Evolutionary conservation across 2,888 invertebrate genomes (phyloP).

Genomic region (Dynastes hyllus): DNA sequence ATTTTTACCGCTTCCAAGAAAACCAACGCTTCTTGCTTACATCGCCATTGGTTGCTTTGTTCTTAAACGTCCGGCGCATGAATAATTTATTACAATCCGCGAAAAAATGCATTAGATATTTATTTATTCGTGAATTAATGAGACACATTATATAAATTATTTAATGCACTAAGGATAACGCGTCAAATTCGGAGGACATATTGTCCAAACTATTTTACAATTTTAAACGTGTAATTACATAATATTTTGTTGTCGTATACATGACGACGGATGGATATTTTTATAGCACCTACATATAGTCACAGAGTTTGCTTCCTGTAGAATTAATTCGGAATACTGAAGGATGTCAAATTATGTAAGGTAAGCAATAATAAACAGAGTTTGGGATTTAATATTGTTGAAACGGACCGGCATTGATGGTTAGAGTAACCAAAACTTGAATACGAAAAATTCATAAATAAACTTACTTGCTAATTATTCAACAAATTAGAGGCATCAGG

Average conservation of each 20-base stretch:
- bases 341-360: too few species aligned
- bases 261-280: too few species aligned
- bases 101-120: conserved; percentile 29
- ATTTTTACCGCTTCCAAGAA: not conserved
- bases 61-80: conserved; percentile 13
- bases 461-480: too few species aligned
- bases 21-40: not conserved
- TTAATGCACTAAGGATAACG: not conserved
- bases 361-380: too few species aligned
- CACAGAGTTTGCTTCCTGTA: too few species aligned
- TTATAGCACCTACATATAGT: too few species aligned
- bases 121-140: conserved; percentile 30
- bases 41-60: not conserved
- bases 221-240: conserved; percentile 1
- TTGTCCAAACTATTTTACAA: conserved; percentile 5
- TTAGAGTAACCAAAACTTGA: too few species aligned
- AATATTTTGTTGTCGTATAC: not conserved
- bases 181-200: not conserved
- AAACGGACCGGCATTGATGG: too few species aligned
- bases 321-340: too few species aligned
- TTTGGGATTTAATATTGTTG: too few species aligned
- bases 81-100: conserved; percentile 22
- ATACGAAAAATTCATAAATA: too few species aligned
- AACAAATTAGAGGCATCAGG: too few species aligned
- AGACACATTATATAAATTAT: conserved; percentile 16